Base-by-base conservation (phyloP, 2,113 vertebrate species). In the Hippolais icterina region DNA sequence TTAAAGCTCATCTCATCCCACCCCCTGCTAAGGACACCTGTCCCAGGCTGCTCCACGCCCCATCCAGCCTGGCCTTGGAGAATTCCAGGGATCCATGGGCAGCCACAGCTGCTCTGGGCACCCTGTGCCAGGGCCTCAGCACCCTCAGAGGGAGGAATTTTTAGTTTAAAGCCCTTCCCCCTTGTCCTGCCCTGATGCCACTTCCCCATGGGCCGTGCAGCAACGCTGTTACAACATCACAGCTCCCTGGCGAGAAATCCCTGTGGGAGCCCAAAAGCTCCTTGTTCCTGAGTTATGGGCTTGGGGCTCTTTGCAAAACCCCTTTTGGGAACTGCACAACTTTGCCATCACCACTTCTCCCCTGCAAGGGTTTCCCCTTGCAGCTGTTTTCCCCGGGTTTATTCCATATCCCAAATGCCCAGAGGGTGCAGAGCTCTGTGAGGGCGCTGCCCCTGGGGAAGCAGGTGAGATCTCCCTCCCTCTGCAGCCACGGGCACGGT, bases 321-420 rank as follows among this genome's bases (percentile, higher is more conserved):
- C 50, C 41, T 3, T 10, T 22, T 59, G 10, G 31, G 6, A 19
- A 15, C 44, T 0, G 0, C 2, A 0, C 0, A 2, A 16, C 50
- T 93, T 20, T 91, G 37, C 50, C 46, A 4, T 60, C 28, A 0
- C 20, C 42, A 5, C 23, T 50, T 23, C 41, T 64, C 28, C 33
- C 66, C 8, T 3, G 1, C 17, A 2, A 6, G 29, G 16, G 11
- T n/a, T n/a, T n/a, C n/a, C n/a, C n/a, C n/a, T n/a, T 5, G 10
- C 2, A 7, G 29, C 44, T 15, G 0, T 21, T 87, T 57, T 9
- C 0, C 37, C 59, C 9, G 2, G 23, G 11, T 71, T 63, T 31
- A 6, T 33, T 11, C 21, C 0, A 2, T 21, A 2, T 3, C 3
- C 82, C 1, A 5, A 53, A 1, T 31, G 41, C 21, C 61, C 8